Conservation (phyloP, 1,140 invertebrate genomes). For the Ditylenchus dipsaci region DNA sequence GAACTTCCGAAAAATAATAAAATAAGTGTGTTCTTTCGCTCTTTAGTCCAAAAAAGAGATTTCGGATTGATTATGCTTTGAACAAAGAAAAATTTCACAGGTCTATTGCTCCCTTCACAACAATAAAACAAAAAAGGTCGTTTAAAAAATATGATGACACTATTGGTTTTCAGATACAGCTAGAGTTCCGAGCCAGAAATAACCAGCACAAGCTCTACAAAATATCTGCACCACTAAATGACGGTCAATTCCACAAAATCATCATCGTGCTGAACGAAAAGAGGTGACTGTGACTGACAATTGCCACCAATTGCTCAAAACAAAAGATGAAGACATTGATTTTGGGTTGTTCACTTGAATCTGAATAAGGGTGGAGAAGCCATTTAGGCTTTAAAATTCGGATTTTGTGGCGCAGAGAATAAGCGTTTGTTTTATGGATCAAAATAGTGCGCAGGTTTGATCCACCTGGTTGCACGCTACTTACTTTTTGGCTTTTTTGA, state of each 20-base stretch:
- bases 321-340: constrained; percentile 23
- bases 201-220: constrained; percentile 26
- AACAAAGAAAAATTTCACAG: too few species aligned
- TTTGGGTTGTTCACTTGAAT: constrained; percentile 9
- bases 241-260: constrained; percentile 27
- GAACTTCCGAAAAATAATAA: too few species aligned
- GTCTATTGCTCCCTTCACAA: too few species aligned
- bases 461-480: background rate
- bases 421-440: background rate
- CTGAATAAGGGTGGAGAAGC: too few species aligned
- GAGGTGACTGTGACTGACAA: constrained; percentile 11
- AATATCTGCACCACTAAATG: constrained; percentile 11
- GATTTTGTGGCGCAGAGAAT: too few species aligned
- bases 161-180: constrained; percentile 5
- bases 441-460: too few species aligned
- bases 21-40: too few species aligned
- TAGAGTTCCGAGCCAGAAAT: constrained; percentile 22
- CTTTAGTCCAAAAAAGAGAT: too few species aligned
- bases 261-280: constrained; percentile 9
- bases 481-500: too few species aligned
- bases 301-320: constrained; percentile 16
- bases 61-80: too few species aligned
- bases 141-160: background rate
- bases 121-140: background rate
- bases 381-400: too few species aligned